These are phyloP conservation scores for Cacatua alba DNA, from an alignment of 2,113 vertebrate species.

Conservation along the genomic window DNA sequence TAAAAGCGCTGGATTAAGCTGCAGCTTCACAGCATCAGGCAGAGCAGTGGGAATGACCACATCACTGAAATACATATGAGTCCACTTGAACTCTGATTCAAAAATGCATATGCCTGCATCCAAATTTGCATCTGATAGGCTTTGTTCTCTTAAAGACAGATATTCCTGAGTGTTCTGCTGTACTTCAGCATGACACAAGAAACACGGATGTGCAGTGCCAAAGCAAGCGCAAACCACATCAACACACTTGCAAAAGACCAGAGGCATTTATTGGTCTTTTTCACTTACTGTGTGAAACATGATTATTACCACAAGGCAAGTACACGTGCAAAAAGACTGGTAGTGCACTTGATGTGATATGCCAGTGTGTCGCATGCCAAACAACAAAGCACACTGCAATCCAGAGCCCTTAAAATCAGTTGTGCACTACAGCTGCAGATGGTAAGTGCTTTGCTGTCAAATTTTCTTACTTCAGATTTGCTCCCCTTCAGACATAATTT, in stretches of 20 bases:
- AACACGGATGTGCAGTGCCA: neutral
- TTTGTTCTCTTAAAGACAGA: neutral
- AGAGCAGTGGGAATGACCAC: neutral
- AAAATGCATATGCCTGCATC: neutral
- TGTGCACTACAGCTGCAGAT: neutral
- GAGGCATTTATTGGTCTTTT: neutral
- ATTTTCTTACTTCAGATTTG: neutral
- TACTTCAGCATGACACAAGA: neutral
- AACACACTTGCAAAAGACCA: neutral
- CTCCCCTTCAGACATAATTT: neutral
- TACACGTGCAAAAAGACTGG: too few relatives aligned
- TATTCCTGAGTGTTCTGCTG: neutral
- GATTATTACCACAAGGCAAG: neutral
- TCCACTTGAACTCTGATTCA: neutral
- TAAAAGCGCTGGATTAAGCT: neutral
- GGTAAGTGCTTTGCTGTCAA: neutral
- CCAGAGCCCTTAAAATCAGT: neutral
- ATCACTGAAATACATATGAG: neutral
- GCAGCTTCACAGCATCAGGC: neutral
- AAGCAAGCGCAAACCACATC: neutral
- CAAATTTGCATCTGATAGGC: neutral
- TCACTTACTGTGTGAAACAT: neutral
- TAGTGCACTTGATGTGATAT: neutral
- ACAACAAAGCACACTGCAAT: neutral
- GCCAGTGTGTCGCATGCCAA: fast-evolving